Evolutionary conservation across 2,113 vertebrate species (phyloP), one percentile per base, ranked within the genome.

Genomic region (Pagrus major): DNA sequence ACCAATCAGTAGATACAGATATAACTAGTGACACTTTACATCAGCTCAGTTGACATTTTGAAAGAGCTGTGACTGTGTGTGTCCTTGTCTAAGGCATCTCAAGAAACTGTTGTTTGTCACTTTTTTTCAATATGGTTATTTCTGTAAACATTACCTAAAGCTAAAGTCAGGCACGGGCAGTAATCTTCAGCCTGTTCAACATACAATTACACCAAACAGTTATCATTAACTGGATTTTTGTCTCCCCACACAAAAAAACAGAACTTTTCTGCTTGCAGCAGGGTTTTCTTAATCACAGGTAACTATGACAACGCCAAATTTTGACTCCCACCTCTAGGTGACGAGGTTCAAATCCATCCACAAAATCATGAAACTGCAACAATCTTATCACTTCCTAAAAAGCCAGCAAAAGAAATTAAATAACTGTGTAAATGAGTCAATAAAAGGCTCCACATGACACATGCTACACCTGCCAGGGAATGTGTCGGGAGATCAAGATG

Each of bases 161-260:
- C 64, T 60, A 64, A 87, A 72, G 68, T 55, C 67, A 21, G 31
- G 11, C 49, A 5, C 11, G 63, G 59, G 68, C 78, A 70, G 66
- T 73, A 78, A 85, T 88, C 27, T 51, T 60, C 51, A 20, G 33
- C 60, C 44, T 39, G 27, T 76, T 76, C 55, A 89, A 80, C 84
- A 76, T 77, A 58, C 80, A 91, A 92, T 93, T 91, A 93, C 41
- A 46, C 16, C 9, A 12, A 67, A 76, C 56, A 70, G 70, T 78
- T 73, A 69, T 87, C 67, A 92, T 90, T 90, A 85, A 39, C 37
- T 71, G 83, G 76, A 88, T 71, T 89, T 87, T 76, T 75, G 72
- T 79, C 64, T 76, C 16, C 52, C 68, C 71, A 61, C 65, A 68
- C 29, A 71, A 82, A 89, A 71, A 61, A 15, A 63, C 54, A 65